Evolutionary conservation across 2,797 vertebrate genomes (phyloP), one percentile per base, ranked within the genome.

Genomic region (Sebastes steindachneri): DNA sequence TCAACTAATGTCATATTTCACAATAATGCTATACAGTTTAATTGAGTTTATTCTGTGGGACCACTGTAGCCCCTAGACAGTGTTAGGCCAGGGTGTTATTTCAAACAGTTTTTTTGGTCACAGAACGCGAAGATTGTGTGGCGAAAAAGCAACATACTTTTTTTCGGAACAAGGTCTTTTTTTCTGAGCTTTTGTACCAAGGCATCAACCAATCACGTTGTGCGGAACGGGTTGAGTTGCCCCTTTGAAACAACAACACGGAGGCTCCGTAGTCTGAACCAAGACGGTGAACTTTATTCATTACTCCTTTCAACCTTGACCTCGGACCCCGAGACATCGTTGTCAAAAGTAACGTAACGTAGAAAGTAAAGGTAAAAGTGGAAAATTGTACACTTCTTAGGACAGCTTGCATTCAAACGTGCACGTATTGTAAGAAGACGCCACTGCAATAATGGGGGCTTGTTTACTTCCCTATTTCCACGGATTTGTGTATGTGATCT

Each of bases 241-340:
- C 41, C 14, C 14, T 17, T 0, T 19, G 15, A 48, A 19, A 48
- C 41, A 48, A 48, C 41, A 17, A 0, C 17, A 48, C 41, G 0
- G 41, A 48, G 15, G 15, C 15, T 48, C 15, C 17, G 41, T 48
- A 48, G 41, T 48, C 41, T 7, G 15, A 48, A 48, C 41, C 41
- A 19, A 48, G 41, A 48, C 41, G 0, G 41, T 0, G 0, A 48
- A 48, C 17, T 48, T 48, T 19, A 19, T 17, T 45, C 0, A 17
- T 48, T 19, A 48, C 41, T 48, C 41, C 0, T 48, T 48, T 48
- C 41, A 48, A 17, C 41, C 8, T n/a, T 51, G 48, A 51, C 19
- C 48, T 51, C 9, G 4, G 0, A 31, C 28, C 19, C 58, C 2
- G 28, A 11, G 28, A 60, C 19, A n/a, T n/a, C 0, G 9, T 60